phyloP scores from a whole-genome alignment of 37 sponge, comb jelly and placozoan species.

The Dysidea cf. avara region DNA sequence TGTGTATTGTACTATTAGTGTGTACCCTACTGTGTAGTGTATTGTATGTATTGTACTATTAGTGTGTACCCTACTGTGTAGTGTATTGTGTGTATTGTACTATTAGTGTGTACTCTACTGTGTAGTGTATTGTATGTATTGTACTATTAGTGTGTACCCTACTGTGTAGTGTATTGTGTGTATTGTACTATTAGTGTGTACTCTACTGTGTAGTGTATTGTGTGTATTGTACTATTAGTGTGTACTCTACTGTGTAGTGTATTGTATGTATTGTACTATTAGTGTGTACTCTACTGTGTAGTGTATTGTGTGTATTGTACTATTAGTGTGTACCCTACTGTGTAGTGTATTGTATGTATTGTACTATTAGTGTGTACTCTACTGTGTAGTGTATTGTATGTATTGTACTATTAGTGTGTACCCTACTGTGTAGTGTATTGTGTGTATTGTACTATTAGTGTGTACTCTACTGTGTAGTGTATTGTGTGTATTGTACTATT shows the following conservation, averaged over 20 bases:
- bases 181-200: not conserved
- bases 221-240: not conserved
- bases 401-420: not conserved
- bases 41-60: not conserved
- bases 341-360: conserved; percentile 4
- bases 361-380: not conserved
- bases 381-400: conserved; percentile 32
- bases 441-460: not conserved
- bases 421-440: conserved; percentile 40
- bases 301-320: not conserved
- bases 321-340: too few species aligned
- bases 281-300: too few species aligned
- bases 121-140: conserved; percentile 4
- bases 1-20: not conserved
- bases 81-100: not conserved
- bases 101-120: too few species aligned
- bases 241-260: too few species aligned
- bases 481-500: not conserved
- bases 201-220: conserved; percentile 40
- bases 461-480: too few species aligned
- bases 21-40: too few species aligned
- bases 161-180: conserved; percentile 32
- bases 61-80: too few species aligned
- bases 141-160: not conserved
- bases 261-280: not conserved